Evolutionary conservation across 2,797 vertebrate genomes (phyloP).

Genomic region (Poecile montanus): DNA sequence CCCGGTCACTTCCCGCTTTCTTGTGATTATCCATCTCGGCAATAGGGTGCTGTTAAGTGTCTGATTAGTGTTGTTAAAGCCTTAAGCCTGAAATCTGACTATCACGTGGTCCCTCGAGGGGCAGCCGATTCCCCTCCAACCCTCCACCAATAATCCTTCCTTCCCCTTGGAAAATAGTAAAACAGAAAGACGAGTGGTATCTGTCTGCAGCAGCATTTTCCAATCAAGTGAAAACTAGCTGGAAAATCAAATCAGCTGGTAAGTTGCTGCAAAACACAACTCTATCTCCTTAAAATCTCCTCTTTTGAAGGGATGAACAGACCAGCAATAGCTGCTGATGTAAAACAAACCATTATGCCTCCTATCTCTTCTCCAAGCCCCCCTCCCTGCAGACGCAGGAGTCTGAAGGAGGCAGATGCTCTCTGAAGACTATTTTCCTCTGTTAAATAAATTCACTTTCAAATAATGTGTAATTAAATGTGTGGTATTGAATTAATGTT

Average conservation of each 20-base stretch:
- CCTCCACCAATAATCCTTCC: constrained; percentile 5
- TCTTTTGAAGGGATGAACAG: constrained; percentile 28
- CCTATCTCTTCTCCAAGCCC: constrained; percentile 28
- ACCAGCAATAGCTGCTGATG: constrained; percentile 56
- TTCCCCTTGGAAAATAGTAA: constrained; percentile 18
- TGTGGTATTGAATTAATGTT: constrained; percentile 77
- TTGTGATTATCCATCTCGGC: constrained; percentile 22
- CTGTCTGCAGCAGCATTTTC: constrained; percentile 35
- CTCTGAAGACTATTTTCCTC: constrained; percentile 73
- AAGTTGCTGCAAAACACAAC: constrained; percentile 58
- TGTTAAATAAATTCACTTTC: constrained; percentile 75
- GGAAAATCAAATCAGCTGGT: constrained; percentile 52
- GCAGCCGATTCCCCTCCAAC: not conserved
- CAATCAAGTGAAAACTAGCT: constrained; percentile 62
- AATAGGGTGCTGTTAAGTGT: constrained; percentile 42
- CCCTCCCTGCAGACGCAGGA: constrained; percentile 50
- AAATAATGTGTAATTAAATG: constrained; percentile 79
- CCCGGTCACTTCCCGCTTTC: not conserved
- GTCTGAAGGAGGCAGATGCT: constrained; percentile 60
- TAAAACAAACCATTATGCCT: constrained; percentile 63
- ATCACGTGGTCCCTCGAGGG: not conserved
- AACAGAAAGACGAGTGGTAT: constrained; percentile 37
- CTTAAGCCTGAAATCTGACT: constrained; percentile 57
- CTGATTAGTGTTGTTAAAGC: constrained; percentile 54
- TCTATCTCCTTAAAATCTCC: constrained; percentile 62